These are phyloP conservation scores for Acanthosepion pharaonis DNA, from an alignment of 2,888 invertebrate genomes.

Conservation along the genomic window DNA sequence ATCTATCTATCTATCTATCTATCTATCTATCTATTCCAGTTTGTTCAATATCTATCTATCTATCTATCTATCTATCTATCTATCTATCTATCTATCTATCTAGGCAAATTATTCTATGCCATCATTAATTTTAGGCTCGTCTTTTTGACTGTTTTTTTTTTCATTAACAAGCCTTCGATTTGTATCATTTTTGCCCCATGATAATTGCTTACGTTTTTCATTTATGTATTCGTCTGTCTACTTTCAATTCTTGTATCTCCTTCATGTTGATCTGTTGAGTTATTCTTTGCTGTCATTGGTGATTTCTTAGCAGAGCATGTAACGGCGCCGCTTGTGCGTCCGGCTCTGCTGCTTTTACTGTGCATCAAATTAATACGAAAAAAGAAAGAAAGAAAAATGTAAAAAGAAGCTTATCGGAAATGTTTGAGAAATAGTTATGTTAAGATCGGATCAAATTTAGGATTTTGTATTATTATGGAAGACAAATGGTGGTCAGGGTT, in stretches of 20 bases:
- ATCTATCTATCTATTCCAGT: too few relatives aligned
- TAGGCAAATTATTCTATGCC: too few relatives aligned
- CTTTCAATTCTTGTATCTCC: background rate
- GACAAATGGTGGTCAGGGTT: background rate
- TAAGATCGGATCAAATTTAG: background rate
- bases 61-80: too few relatives aligned
- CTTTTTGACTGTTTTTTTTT: too few relatives aligned
- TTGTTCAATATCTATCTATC: too few relatives aligned
- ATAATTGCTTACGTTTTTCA: too few relatives aligned
- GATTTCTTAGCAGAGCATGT: background rate
- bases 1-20: too few relatives aligned
- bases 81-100: too few relatives aligned
- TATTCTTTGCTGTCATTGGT: background rate
- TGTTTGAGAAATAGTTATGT: background rate
- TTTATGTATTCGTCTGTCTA: background rate
- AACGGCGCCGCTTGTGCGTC: background rate
- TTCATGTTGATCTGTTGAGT: background rate
- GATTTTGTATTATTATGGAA: background rate
- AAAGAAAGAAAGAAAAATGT: background rate
- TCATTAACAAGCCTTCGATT: too few relatives aligned
- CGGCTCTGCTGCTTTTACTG: background rate
- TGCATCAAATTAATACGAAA: background rate
- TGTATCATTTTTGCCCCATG: too few relatives aligned
- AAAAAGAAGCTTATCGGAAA: background rate
- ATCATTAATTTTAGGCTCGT: too few relatives aligned